A percentile compares a stretch with the other conserved stretches of the same genome.
These are phyloP conservation scores for Phrynocephalus vlangalii DNA, from an alignment of 2,797 vertebrate genomes.

Conservation along the genomic window DNA sequence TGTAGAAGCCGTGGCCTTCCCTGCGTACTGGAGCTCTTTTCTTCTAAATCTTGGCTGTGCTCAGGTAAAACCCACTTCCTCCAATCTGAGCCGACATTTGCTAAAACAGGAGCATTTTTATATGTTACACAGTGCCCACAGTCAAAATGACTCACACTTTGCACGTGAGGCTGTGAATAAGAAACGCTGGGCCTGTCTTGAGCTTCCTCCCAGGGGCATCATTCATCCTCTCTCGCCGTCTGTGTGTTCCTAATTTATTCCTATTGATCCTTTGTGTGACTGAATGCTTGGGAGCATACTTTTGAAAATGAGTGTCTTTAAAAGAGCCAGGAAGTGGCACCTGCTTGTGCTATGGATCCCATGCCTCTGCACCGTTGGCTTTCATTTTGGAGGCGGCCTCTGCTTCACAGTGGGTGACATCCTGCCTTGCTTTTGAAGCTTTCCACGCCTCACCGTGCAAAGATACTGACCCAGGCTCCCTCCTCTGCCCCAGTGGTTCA, in stretches of 20 bases:
- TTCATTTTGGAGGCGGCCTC: background rate
- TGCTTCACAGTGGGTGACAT: background rate
- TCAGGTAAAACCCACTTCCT: background rate
- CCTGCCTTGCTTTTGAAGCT: background rate
- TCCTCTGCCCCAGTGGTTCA: fast-evolving
- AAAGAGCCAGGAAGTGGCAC: fast-evolving
- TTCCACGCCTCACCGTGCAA: fast-evolving
- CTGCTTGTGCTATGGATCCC: conserved; percentile 2
- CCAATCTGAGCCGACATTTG: conserved; percentile 6
- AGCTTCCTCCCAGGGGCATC: conserved; percentile 50
- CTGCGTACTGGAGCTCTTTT: fast-evolving
- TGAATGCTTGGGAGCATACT: conserved; percentile 16
- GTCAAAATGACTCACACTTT: conserved; percentile 57
- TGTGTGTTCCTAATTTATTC: conserved; percentile 62
- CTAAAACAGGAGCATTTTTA: fast-evolving
- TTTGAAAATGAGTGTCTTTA: background rate
- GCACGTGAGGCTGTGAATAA: conserved; percentile 40
- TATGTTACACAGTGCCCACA: conserved; percentile 28
- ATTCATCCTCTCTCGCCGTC: conserved; percentile 54
- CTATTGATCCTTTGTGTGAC: conserved; percentile 55
- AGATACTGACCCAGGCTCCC: background rate
- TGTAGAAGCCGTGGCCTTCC: fast-evolving
- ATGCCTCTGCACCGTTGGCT: background rate
- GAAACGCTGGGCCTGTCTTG: conserved; percentile 41
- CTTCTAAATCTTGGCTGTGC: background rate